Evolutionary conservation across 2,888 invertebrate species (phyloP).

Genomic region (Drosophila sordidula): DNA sequence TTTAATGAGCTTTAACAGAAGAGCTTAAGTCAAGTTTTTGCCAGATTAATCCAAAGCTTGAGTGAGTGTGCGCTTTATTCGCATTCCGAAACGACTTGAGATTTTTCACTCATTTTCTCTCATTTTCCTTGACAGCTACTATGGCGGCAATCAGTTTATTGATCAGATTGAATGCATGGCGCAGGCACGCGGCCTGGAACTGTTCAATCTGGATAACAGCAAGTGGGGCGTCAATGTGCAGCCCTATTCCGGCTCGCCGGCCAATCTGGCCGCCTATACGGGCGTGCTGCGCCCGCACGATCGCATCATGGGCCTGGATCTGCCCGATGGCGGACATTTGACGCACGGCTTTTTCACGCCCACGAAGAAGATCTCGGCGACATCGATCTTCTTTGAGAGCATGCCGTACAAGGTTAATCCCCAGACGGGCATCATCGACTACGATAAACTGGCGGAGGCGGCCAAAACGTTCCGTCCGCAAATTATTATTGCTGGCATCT

Average conservation of each 20-base stretch:
- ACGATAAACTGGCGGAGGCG: conserved; percentile 92
- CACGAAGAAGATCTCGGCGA: conserved; percentile 96
- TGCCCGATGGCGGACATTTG: conserved; percentile 98
- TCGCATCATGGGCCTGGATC: conserved; percentile 97
- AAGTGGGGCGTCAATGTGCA: conserved; percentile 99
- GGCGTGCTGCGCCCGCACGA: conserved; percentile 95
- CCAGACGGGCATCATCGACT: conserved; percentile 95
- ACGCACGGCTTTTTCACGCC: conserved; percentile 96
- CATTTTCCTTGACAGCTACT: conserved; percentile 89
- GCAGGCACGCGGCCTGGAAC: conserved; percentile 93
- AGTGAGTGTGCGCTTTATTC: neutral
- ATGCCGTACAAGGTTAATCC: conserved; percentile 98
- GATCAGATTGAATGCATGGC: conserved; percentile 96
- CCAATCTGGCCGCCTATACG: conserved; percentile 98
- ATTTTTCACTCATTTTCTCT: neutral
- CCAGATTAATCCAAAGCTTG: neutral
- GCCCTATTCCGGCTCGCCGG: conserved; percentile 97
- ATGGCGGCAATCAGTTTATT: conserved; percentile 98
- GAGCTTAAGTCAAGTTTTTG: neutral
- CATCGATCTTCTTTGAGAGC: conserved; percentile 98
- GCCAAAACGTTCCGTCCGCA: conserved; percentile 96
- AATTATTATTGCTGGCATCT: conserved; percentile 96
- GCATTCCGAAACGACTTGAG: neutral
- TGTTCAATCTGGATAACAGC: conserved; percentile 92
- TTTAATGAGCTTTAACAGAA: too few species aligned